phyloP scores from a whole-genome alignment of 2,888 invertebrate genomes.

The Epistrophe grossulariae region DNA sequence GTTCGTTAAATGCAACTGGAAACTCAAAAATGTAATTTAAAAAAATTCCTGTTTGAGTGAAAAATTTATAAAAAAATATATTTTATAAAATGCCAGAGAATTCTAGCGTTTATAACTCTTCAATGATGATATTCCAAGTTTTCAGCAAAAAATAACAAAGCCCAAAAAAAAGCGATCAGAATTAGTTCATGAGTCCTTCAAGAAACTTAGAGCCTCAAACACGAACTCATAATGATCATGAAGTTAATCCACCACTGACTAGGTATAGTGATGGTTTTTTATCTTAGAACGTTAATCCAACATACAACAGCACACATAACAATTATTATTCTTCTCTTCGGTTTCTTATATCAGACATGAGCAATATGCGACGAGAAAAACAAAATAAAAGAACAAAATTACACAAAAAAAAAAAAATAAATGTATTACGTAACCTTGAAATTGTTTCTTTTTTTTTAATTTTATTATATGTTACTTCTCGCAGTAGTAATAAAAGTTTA shows the following conservation, averaged over 20 bases:
- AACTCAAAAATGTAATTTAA: no score
- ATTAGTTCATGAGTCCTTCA: neutral
- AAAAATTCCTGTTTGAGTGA: no score
- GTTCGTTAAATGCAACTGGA: no score
- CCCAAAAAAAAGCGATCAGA: no score
- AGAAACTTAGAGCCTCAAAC: neutral
- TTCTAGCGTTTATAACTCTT: no score
- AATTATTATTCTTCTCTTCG: constrained; percentile 34
- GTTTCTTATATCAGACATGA: constrained; percentile 39
- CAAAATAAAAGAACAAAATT: constrained; percentile 15
- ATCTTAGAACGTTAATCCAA: constrained; percentile 53
- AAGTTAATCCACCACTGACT: neutral
- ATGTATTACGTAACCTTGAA: constrained; percentile 33
- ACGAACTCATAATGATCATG: neutral
- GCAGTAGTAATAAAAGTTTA: constrained; percentile 61
- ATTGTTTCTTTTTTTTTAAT: constrained; percentile 21
- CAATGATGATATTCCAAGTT: no score
- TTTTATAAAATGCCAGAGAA: no score
- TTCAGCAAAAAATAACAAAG: no score
- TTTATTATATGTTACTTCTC: constrained; percentile 25
- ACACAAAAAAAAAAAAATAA: neutral
- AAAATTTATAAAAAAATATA: no score
- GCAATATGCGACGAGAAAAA: constrained; percentile 14
- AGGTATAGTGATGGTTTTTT: constrained; percentile 37
- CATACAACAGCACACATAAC: constrained; percentile 24